These are phyloP conservation scores for Chymomyza costata DNA, from an alignment of 1,140 invertebrate genomes.

Conservation along the genomic window DNA sequence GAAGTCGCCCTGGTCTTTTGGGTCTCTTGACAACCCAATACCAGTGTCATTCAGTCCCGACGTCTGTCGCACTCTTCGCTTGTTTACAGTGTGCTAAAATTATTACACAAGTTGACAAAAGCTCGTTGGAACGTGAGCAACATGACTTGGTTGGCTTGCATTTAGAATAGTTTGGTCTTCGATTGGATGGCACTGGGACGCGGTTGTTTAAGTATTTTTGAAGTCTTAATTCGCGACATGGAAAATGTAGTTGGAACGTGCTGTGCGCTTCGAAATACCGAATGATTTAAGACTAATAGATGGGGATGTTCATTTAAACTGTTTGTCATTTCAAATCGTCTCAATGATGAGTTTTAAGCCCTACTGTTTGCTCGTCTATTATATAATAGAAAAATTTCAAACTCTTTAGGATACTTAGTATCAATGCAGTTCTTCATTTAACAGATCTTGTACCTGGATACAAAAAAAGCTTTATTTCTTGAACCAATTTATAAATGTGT, in stretches of 20 bases:
- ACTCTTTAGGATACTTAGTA: too few species aligned
- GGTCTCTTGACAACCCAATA: background rate
- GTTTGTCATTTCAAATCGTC: too few species aligned
- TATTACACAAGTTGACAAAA: constrained; percentile 74
- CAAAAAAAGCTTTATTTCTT: too few species aligned
- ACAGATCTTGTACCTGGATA: too few species aligned
- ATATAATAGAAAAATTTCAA: too few species aligned
- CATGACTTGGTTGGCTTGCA: constrained; percentile 52
- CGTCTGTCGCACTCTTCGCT: constrained; percentile 45
- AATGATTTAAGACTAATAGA: too few species aligned
- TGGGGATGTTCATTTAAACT: too few species aligned
- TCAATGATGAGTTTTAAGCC: too few species aligned
- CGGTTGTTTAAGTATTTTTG: constrained; percentile 16
- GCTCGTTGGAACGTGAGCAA: constrained; percentile 74
- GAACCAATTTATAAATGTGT: too few species aligned
- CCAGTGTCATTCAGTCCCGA: constrained; percentile 6
- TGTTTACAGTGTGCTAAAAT: constrained; percentile 75
- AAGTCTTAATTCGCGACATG: constrained; percentile 71
- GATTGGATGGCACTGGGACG: constrained; percentile 19
- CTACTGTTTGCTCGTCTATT: too few species aligned
- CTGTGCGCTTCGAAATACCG: constrained; percentile 44
- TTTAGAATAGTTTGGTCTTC: constrained; percentile 41
- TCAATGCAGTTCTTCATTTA: too few species aligned
- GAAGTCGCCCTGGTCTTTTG: constrained; percentile 16
- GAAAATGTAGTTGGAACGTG: constrained; percentile 67